Conservation (phyloP, 2,797 vertebrate genomes). For the Alfaro cultratus region DNA sequence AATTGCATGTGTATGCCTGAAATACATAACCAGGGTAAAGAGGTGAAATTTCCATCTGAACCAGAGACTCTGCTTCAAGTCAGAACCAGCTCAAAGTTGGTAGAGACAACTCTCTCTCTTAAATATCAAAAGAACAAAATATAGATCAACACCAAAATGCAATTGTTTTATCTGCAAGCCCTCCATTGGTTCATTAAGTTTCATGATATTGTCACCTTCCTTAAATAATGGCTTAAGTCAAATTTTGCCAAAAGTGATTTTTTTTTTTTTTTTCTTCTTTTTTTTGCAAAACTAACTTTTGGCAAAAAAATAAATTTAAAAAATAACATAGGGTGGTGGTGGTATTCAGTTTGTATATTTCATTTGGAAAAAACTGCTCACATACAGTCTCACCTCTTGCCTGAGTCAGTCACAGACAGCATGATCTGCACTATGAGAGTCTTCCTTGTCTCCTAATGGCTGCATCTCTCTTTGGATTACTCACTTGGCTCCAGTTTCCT, state of each 20-base stretch:
- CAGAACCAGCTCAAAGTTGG: not conserved
- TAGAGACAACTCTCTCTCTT: not conserved
- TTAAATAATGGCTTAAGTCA: no score
- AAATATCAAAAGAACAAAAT: not conserved
- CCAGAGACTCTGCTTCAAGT: not conserved
- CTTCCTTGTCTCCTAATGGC: conserved; percentile 5
- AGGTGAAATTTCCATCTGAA: not conserved
- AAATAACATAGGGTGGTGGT: no score
- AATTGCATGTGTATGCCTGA: not conserved
- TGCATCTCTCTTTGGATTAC: conserved; percentile 3
- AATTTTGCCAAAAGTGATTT: no score
- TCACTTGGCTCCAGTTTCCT: conserved; percentile 15
- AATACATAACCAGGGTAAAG: not conserved
- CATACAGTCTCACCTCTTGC: no score
- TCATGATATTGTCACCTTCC: not conserved
- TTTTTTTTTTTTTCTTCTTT: no score
- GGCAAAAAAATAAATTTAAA: no score
- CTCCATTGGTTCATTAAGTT: not conserved
- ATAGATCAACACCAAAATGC: not conserved
- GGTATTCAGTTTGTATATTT: not conserved
- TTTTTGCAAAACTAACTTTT: no score
- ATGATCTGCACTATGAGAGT: not conserved
- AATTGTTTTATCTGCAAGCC: not conserved
- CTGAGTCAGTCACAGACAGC: not conserved
- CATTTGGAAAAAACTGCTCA: not conserved